A percentile compares a stretch with the other conserved stretches of the same genome.
Conservation (phyloP, 2,797 vertebrate species). For the Onychomys torridus region DNA sequence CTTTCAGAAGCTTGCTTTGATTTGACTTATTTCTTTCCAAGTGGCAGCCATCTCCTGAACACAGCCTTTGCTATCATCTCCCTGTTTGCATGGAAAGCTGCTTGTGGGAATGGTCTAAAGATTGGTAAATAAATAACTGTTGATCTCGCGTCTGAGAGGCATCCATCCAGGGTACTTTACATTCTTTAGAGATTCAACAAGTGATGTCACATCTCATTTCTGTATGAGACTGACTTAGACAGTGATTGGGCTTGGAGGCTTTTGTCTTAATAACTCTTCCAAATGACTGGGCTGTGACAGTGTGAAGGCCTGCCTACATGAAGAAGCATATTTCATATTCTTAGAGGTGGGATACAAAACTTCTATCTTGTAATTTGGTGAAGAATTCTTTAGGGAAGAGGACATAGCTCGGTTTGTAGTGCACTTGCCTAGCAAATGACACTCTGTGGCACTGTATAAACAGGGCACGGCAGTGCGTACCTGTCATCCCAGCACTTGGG, state of each 20-base stretch:
- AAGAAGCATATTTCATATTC: not conserved
- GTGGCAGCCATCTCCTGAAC: constrained; percentile 71
- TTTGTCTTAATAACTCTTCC: not conserved
- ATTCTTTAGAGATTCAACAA: not conserved
- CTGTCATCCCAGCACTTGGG: not conserved
- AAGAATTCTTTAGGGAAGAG: not conserved
- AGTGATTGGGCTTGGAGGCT: not conserved
- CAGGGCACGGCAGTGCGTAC: too few species aligned
- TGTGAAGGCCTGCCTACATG: too few species aligned
- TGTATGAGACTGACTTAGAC: not conserved
- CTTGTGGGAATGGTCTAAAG: accelerated
- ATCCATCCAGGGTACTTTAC: not conserved
- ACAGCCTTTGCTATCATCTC: constrained; percentile 42
- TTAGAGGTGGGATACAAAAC: not conserved
- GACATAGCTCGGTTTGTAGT: not conserved
- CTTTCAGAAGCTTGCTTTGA: constrained; percentile 78
- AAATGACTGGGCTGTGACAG: not conserved
- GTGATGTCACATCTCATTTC: not conserved
- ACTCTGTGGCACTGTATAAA: too few species aligned
- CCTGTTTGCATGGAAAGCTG: constrained; percentile 56
- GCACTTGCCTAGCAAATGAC: not conserved
- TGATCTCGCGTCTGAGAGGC: not conserved
- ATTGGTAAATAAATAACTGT: not conserved
- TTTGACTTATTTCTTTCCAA: constrained; percentile 81
- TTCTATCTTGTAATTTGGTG: not conserved